Evolutionary conservation across 2,113 vertebrate species (phyloP), one percentile per base, ranked within the genome.

Genomic region (Felis catus): DNA sequence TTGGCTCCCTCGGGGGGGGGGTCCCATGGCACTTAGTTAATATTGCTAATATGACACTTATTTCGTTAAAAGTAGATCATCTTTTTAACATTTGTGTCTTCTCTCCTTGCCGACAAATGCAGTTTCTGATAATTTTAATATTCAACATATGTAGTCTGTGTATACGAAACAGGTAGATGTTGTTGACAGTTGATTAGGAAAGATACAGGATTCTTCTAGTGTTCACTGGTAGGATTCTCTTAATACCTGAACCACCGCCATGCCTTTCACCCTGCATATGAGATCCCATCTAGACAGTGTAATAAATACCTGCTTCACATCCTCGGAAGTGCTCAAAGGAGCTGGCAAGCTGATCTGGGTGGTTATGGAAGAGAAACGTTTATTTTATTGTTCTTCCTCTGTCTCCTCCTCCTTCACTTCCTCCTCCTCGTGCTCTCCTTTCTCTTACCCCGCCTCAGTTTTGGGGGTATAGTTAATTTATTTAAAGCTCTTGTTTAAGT

Each of bases 401-500:
- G 86, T 10, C 3, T 29, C 4, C 7, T 70, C 18, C 29, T 78
- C 15, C 8, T 91, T 5, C 3, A 21, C 4, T 13, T 58, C 13
- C n/a, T 25, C 33, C 19, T 65, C 39, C 7, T 81, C 4, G 19
- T 92, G 19, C 33, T 63, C 48, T 48, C 19, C 10, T 23, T 55
- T 82, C 21, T 73, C 23, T 73, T 66, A 3, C 3, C 7, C 16
- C 14, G 29, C 14, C 9, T 48, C 23, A 13, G 58, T 76, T 82
- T 78, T 36, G 0, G 0, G 6, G 29, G 23, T 23, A 21, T 21
- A 36, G 23, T 84, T 85, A 63, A 15, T 89, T 96, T 88, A 73
- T 65, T 92, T 84, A 84, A 96, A 96, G n/a, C 19, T 82, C 1
- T 25, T 83, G 5, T n/a, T 96, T 78, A 23, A 61, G 86, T 96